Evolutionary conservation across 30 jellyfish, hydroid and myxozoan species (phyloP).

Genomic region (Aurelia coerulea): DNA sequence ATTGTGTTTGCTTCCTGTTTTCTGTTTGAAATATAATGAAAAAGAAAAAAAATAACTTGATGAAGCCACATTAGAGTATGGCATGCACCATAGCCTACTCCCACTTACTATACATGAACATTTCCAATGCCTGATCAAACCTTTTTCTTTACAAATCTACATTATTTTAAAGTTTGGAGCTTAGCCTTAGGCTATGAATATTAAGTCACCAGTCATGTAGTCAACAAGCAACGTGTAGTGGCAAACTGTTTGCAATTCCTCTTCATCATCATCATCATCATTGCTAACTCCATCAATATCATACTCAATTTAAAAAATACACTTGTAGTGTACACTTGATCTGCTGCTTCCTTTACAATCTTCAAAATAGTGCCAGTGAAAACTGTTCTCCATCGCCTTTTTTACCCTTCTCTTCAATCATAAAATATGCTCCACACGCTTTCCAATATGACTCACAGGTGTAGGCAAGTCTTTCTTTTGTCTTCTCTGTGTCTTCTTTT

Average conservation of each 20-base stretch:
- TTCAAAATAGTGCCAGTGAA: constrained; percentile 18
- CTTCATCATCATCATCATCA: constrained; percentile 19
- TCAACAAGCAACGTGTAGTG: constrained; percentile 14
- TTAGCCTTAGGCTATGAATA: too few species aligned
- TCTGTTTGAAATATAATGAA: too few species aligned
- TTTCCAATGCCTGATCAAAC: too few species aligned
- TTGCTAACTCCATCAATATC: constrained; percentile 11
- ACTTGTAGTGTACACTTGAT: constrained; percentile 19
- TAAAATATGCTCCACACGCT: constrained; percentile 24
- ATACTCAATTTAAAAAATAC: constrained; percentile 4
- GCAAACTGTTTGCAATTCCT: constrained; percentile 13
- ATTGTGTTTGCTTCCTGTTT: too few species aligned
- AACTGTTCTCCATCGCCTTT: constrained; percentile 19
- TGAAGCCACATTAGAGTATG: too few species aligned
- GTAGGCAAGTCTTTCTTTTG: constrained; percentile 22
- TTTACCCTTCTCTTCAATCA: constrained; percentile 28
- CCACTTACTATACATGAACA: too few species aligned
- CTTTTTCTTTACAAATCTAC: too few species aligned
- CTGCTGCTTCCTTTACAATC: constrained; percentile 39
- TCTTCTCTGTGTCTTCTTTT: neutral
- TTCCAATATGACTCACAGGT: constrained; percentile 9
- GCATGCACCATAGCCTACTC: too few species aligned
- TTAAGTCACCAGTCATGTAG: constrained; percentile 13
- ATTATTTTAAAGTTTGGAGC: too few species aligned
- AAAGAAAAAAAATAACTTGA: too few species aligned